Conservation (phyloP, 2,113 vertebrate genomes). For the Puffinus mauretanicus region DNA sequence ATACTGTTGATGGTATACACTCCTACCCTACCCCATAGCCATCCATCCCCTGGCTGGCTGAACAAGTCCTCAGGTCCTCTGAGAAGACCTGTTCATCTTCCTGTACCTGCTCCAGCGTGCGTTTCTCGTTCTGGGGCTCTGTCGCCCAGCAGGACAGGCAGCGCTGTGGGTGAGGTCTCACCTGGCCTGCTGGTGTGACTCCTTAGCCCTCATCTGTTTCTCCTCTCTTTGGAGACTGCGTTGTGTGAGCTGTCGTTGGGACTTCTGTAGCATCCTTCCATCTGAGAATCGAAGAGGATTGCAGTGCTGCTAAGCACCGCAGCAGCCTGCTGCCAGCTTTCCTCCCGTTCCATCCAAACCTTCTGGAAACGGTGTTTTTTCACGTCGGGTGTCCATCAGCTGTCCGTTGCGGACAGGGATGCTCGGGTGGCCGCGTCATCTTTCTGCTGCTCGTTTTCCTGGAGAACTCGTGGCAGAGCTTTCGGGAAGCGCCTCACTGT, state of each 20-base stretch:
- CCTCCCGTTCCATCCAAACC: background rate
- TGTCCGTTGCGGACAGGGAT: background rate
- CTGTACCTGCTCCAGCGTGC: background rate
- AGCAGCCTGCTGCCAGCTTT: background rate
- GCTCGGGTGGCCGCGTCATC: background rate
- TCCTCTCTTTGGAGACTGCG: background rate
- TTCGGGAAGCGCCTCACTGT: background rate
- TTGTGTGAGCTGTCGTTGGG: fast-evolving
- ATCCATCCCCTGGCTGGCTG: background rate
- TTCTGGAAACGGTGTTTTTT: background rate
- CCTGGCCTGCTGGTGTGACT: background rate
- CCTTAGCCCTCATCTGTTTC: background rate
- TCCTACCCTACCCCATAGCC: background rate
- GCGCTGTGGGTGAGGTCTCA: background rate
- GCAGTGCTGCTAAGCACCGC: fast-evolving
- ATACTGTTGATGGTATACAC: background rate
- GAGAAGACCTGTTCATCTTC: background rate
- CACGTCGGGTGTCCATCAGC: background rate
- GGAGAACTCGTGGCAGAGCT: background rate
- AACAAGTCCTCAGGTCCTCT: background rate
- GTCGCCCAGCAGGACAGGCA: background rate
- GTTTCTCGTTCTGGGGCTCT: background rate
- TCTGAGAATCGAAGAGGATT: background rate
- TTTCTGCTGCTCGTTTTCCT: background rate
- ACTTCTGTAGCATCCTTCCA: background rate